These are phyloP conservation scores for Melanerpes formicivorus DNA, from an alignment of 2,113 vertebrate genomes.

Conservation along the genomic window DNA sequence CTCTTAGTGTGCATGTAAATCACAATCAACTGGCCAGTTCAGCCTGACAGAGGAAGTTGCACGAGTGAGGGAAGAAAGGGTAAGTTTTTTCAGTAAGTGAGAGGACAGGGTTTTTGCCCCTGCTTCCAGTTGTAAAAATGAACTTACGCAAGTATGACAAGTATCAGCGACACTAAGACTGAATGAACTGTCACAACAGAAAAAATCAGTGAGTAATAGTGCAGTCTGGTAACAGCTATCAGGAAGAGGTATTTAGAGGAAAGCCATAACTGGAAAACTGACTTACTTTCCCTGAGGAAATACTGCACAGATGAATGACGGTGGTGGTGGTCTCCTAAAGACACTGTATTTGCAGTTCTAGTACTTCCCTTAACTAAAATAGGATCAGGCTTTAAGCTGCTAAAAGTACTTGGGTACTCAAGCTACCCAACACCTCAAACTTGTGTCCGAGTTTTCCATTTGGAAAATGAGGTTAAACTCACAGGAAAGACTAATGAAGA, in stretches of 20 bases:
- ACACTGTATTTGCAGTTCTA: neutral
- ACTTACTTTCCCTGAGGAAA: neutral
- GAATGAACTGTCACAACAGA: neutral
- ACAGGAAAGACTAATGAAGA: neutral
- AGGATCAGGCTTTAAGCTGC: neutral
- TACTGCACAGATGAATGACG: neutral
- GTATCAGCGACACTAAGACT: neutral
- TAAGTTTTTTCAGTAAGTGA: constrained; percentile 28
- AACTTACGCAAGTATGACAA: neutral
- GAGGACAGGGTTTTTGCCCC: neutral
- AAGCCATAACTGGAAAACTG: neutral
- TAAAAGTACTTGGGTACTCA: neutral
- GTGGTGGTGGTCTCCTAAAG: neutral
- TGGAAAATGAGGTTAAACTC: neutral
- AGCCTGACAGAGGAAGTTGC: constrained; percentile 59
- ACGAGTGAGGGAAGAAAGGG: constrained; percentile 1
- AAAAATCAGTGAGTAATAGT: neutral
- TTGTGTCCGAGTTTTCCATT: neutral
- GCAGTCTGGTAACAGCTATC: neutral
- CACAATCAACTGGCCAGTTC: neutral
- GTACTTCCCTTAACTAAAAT: neutral
- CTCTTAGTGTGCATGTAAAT: constrained; percentile 51
- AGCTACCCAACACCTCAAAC: neutral
- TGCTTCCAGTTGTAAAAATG: constrained; percentile 3
- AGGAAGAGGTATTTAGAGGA: neutral